A percentile compares a stretch with the other conserved stretches of the same genome.
Evolutionary conservation across 2,113 vertebrate genomes (phyloP).

Genomic region (Myiozetetes cayanensis): DNA sequence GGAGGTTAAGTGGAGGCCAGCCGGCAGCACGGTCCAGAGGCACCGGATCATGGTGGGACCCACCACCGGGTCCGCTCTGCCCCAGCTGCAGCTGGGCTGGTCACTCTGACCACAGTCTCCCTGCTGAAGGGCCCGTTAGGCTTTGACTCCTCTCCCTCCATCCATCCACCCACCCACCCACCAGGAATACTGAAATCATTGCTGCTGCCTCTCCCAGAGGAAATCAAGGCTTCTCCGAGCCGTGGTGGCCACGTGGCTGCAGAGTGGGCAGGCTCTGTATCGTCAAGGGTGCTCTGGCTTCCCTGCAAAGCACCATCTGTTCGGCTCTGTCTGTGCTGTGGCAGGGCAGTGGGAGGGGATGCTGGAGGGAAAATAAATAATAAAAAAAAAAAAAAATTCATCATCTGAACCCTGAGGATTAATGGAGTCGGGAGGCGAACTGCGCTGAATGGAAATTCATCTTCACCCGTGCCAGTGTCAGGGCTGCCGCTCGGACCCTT

Average conservation of each 20-base stretch:
- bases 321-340: conserved; percentile 60
- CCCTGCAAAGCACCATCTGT: conserved; percentile 75
- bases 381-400: conserved; percentile 80
- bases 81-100: not conserved
- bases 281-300: conserved; percentile 79
- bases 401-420: conserved; percentile 87
- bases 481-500: conserved; percentile 81
- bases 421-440: conserved; percentile 84
- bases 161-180: not conserved
- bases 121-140: conserved; percentile 40
- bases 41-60: not conserved
- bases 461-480: conserved; percentile 89
- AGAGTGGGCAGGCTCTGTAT: conserved; percentile 81
- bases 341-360: conserved; percentile 78
- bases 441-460: conserved; percentile 92
- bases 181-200: conserved; percentile 68
- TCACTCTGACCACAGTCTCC: not conserved
- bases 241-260: conserved; percentile 74
- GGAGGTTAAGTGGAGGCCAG: conserved; percentile 72
- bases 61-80: not conserved
- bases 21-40: not conserved
- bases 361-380: conserved; percentile 84
- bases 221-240: conserved; percentile 89
- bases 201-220: conserved; percentile 85
- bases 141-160: conserved; percentile 7